Base-by-base conservation (phyloP, 1,140 invertebrate species). In the Ceratina australensis region DNA sequence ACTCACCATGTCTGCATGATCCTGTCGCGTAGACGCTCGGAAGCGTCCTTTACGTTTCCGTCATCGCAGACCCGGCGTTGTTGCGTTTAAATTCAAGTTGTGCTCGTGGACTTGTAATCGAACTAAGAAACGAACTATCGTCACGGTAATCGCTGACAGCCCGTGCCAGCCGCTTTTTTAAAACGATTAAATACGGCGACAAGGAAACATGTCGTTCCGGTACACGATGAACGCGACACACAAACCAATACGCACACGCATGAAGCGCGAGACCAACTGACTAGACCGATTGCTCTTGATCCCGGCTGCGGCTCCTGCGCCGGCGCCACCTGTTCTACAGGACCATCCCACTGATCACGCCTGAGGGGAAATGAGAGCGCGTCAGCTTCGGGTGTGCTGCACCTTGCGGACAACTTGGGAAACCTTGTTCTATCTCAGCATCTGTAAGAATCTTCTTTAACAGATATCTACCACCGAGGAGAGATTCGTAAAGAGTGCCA, bases 201-300 rank as follows among this genome's bases (percentile, higher is more conserved):
- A 63, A n/a, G 15, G 13, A 16, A 59, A 26, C 77, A 74, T 71
- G 50, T 49, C 7, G 13, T 61, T 18, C 18, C 20, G 20, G 18
- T 52, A 16, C 18, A 50, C 71, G 47, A 56, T 16, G 13, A 69
- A 75, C 61, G 28, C 52, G 52, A 54, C 61, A 42, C 47, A 22
- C 16, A 42, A 28, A 42, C 7, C 61, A 63, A 81, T 64, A 78
- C 80, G 77, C 85, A 85, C 86, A 88, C 87, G 85, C 87, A 88
- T 85, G 71, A 86, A 79, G 85, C 87, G 86, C 87, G 86, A 82
- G 84, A 82, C 79, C 85, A 84, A 90, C 89, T 90, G 86, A 82
- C 72, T 76, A 71, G 80, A 33, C 28, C 28, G 2, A 33, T 5
- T 64, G 77, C 59, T 74, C 66, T 68, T 56, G 73, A 72, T 83